Percentiles rank a stretch among this genome's conserved stretches.
phyloP scores from a whole-genome alignment of 2,113 vertebrate genomes.

The Gorsachius goisagi region DNA sequence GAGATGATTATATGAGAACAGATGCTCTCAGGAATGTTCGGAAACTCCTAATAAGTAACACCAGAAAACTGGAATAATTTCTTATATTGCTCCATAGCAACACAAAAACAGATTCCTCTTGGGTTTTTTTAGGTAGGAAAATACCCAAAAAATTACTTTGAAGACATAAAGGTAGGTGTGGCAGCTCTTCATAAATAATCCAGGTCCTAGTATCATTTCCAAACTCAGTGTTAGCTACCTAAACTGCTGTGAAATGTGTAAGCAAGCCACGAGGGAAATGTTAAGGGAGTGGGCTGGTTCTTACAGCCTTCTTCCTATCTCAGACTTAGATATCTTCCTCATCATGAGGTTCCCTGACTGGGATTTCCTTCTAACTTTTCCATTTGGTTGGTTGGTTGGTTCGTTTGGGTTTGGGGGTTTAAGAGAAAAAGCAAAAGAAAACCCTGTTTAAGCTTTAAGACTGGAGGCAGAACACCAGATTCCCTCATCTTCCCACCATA shows the following conservation, averaged over 20 bases:
- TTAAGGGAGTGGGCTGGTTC: neutral
- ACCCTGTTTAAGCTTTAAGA: neutral
- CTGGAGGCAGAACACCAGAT: neutral
- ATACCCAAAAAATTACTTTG: rapidly evolving
- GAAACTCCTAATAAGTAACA: neutral
- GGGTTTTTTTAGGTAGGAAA: neutral
- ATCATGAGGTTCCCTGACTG: neutral
- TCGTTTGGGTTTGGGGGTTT: neutral
- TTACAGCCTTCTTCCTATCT: neutral
- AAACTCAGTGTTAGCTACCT: neutral
- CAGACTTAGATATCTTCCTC: neutral
- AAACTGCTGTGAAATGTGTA: neutral
- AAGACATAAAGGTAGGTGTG: neutral
- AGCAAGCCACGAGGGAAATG: neutral
- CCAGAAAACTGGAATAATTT: neutral
- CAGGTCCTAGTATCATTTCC: neutral
- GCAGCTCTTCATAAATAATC: neutral
- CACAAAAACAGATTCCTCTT: neutral
- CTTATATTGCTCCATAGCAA: neutral
- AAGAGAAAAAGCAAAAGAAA: neutral
- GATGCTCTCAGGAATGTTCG: neutral
- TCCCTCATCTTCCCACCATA: neutral
- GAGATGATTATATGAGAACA: neutral
- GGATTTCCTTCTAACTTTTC: neutral
- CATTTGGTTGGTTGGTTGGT: rapidly evolving